A percentile compares a stretch with the other conserved stretches of the same genome.
These are phyloP conservation scores for Onthophagus sagittarius DNA, from an alignment of 2,888 invertebrate species.

Conservation along the genomic window DNA sequence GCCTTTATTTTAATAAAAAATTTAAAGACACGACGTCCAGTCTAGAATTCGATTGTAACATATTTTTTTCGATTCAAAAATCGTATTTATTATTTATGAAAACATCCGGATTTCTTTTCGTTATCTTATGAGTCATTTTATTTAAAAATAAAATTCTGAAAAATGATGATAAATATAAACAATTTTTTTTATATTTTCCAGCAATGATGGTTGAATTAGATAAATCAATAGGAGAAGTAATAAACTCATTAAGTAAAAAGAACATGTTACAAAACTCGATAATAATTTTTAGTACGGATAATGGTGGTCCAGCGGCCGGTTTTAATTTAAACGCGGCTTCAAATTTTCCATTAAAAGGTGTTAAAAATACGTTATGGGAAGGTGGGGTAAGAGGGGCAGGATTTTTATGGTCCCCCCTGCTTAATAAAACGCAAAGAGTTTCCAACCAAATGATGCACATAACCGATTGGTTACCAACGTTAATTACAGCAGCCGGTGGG, in stretches of 20 bases:
- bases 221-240: constrained; percentile 77
- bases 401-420: constrained; percentile 72
- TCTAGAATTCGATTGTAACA: too few species aligned
- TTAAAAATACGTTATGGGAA: constrained; percentile 92
- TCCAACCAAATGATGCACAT: constrained; percentile 78
- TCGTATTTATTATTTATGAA: too few species aligned
- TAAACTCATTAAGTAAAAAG: constrained; percentile 60
- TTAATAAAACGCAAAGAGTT: constrained; percentile 58
- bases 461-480: constrained; percentile 85
- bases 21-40: too few species aligned
- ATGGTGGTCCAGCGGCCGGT: constrained; percentile 81
- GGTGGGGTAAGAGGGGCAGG: constrained; percentile 84
- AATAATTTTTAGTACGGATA: constrained; percentile 87
- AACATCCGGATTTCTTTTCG: too few species aligned
- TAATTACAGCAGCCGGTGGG: constrained; percentile 68
- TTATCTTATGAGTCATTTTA: too few species aligned
- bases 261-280: constrained; percentile 76
- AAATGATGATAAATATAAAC: not conserved
- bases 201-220: constrained; percentile 82
- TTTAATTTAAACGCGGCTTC: constrained; percentile 84
- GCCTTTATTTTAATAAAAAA: too few species aligned
- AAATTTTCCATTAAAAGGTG: constrained; percentile 78
- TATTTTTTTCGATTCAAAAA: too few species aligned
- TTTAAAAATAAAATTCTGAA: too few species aligned
- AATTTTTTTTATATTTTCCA: constrained; percentile 35